These are phyloP conservation scores for Corydoras maculifer DNA, from an alignment of 2,113 vertebrate genomes.

Conservation along the genomic window DNA sequence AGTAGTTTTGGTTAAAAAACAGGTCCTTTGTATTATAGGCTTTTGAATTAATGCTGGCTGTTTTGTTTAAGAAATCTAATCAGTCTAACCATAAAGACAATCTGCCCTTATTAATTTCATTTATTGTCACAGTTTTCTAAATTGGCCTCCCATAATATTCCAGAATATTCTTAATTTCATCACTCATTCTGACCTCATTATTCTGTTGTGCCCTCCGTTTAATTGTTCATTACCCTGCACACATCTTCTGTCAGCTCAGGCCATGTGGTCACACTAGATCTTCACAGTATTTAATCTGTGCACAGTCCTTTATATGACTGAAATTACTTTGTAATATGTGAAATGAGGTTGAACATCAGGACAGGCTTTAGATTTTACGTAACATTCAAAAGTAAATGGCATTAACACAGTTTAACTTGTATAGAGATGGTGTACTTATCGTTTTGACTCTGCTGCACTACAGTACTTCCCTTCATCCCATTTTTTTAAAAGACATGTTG, in stretches of 20 bases:
- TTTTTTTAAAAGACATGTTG: too few species aligned
- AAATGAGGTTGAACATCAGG: too few species aligned
- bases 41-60: conserved; percentile 24
- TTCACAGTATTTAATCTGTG: not conserved
- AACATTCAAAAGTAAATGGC: too few species aligned
- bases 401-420: too few species aligned
- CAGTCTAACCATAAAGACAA: not conserved
- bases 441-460: too few species aligned
- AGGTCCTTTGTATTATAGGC: conserved; percentile 26
- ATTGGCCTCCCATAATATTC: conserved; percentile 14
- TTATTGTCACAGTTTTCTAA: conserved; percentile 14
- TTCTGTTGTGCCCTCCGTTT: conserved; percentile 17
- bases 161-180: conserved; percentile 6
- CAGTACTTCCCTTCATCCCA: too few species aligned
- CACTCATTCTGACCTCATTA: conserved; percentile 10
- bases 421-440: too few species aligned
- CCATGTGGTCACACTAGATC: not conserved
- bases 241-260: not conserved
- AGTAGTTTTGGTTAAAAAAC: conserved; percentile 5
- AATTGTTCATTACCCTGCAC: conserved; percentile 4
- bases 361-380: too few species aligned
- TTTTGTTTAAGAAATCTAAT: conserved; percentile 25
- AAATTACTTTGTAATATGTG: too few species aligned
- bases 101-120: conserved; percentile 18
- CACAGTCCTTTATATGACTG: too few species aligned